Evolutionary conservation across 2,797 vertebrate genomes (phyloP).

Genomic region (Heliangelus exortis): DNA sequence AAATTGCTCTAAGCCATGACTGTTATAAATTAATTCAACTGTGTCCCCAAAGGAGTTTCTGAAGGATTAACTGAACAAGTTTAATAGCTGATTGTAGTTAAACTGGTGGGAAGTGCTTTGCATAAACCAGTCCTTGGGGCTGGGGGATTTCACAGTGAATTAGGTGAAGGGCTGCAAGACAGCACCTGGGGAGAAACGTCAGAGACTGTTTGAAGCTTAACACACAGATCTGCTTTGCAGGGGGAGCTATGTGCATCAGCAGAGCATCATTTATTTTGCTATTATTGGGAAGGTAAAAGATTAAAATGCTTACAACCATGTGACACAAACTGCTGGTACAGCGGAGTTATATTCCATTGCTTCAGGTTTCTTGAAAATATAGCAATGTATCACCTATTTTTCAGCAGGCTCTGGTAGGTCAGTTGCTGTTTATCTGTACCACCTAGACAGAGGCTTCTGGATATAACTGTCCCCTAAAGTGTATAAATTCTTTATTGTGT

Average conservation of each 20-base stretch:
- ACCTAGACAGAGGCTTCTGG: background rate
- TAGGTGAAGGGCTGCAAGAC: background rate
- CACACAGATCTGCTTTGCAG: background rate
- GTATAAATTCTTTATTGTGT: background rate
- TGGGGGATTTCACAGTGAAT: background rate
- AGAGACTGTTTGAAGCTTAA: background rate
- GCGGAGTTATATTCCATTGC: background rate
- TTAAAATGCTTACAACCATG: background rate
- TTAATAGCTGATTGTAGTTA: background rate
- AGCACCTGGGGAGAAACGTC: background rate
- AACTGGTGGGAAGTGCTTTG: background rate
- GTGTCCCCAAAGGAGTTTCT: background rate
- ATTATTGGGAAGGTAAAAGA: background rate
- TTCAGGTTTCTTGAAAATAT: background rate
- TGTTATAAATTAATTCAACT: background rate
- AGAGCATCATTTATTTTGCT: background rate
- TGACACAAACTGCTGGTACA: background rate
- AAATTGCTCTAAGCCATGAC: background rate
- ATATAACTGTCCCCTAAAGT: background rate
- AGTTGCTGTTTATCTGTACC: background rate
- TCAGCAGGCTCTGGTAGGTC: background rate
- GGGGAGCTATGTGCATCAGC: background rate
- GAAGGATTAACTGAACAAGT: slow-evolving; percentile 10
- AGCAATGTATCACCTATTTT: background rate
- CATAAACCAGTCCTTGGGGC: background rate